These are phyloP conservation scores for Polypedilum pembai DNA, from an alignment of 1,140 invertebrate species.

Conservation along the genomic window DNA sequence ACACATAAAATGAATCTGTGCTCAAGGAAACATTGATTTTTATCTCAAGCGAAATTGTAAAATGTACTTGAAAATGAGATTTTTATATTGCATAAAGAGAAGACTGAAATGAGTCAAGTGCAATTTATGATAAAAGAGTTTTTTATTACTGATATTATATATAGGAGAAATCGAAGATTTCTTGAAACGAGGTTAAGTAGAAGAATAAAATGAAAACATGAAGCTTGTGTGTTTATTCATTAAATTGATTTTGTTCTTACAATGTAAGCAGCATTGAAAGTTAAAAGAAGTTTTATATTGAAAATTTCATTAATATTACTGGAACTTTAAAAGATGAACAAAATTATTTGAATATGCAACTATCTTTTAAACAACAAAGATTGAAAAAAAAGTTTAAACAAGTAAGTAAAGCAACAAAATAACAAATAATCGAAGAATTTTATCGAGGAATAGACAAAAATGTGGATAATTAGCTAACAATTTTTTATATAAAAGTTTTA, in stretches of 20 bases:
- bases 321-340: too few species aligned
- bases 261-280: background rate
- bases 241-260: background rate
- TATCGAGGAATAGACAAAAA: too few species aligned
- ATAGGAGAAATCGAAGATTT: background rate
- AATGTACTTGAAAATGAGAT: slow-evolving; percentile 18
- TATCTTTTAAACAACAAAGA: too few species aligned
- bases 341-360: too few species aligned
- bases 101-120: slow-evolving; percentile 14
- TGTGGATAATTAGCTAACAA: too few species aligned
- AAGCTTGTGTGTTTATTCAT: background rate
- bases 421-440: too few species aligned
- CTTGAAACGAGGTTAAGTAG: background rate
- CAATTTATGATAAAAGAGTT: background rate
- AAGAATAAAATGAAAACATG: background rate
- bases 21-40: background rate
- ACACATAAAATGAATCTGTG: too few species aligned
- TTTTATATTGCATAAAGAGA: background rate
- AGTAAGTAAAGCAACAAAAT: too few species aligned
- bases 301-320: too few species aligned
- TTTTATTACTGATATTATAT: background rate
- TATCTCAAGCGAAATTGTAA: background rate
- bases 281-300: background rate
- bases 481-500: too few species aligned
- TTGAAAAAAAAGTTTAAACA: too few species aligned